Conservation (phyloP, 2,113 vertebrate species). For the Xyrauchen texanus region DNA sequence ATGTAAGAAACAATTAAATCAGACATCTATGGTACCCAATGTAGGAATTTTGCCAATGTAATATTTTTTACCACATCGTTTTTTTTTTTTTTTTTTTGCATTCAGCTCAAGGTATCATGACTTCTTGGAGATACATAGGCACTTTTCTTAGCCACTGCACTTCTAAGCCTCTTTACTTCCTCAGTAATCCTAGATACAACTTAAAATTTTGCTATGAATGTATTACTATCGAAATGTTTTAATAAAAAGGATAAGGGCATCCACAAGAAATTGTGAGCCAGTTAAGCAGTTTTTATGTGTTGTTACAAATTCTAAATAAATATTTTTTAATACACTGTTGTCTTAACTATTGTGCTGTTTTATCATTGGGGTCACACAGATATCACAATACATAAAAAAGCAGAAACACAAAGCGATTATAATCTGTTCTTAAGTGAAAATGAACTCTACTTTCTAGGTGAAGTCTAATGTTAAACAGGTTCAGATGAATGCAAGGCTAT, state of each 20-base stretch:
- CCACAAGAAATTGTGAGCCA: slow-evolving; percentile 27
- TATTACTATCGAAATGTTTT: background rate
- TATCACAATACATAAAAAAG: too few species aligned
- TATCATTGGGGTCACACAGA: background rate
- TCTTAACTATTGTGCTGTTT: background rate
- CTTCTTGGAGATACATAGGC: slow-evolving; percentile 40
- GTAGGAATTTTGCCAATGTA: background rate
- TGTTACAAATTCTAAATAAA: slow-evolving; percentile 53
- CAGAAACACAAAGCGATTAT: too few species aligned
- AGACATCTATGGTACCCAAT: background rate
- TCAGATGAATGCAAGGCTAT: too few species aligned
- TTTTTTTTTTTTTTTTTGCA: background rate
- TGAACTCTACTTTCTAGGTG: too few species aligned
- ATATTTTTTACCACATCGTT: background rate
- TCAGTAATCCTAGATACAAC: background rate
- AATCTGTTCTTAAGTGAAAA: too few species aligned
- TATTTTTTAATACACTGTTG: slow-evolving; percentile 40
- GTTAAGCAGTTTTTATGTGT: slow-evolving; percentile 28
- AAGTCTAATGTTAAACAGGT: too few species aligned
- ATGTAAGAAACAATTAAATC: background rate
- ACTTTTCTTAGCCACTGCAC: slow-evolving; percentile 55
- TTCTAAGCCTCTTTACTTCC: slow-evolving; percentile 46
- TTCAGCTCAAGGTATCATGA: background rate
- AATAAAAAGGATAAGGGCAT: background rate
- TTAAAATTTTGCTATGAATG: background rate